A percentile compares a stretch with the other conserved stretches of the same genome.
Evolutionary conservation across 2,797 vertebrate genomes (phyloP).

Genomic region (Amazona ochrocephala): DNA sequence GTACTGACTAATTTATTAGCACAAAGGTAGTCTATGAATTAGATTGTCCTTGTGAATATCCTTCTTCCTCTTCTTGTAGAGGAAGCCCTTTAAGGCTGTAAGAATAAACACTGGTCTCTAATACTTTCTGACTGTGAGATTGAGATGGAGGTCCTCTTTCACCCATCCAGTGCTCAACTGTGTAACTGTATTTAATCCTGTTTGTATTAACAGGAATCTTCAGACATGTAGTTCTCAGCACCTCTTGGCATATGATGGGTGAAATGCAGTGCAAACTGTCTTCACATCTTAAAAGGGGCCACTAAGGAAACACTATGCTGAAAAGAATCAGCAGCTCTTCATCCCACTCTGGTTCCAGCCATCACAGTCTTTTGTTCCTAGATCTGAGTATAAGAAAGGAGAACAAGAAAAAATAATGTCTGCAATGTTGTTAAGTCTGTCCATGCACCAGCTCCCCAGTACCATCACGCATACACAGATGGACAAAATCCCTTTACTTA

Average conservation of each 20-base stretch:
- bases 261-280: background rate
- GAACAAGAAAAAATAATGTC: background rate
- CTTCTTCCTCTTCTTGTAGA: background rate
- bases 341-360: background rate
- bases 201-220: background rate
- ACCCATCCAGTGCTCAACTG: background rate
- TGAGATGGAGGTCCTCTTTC: background rate
- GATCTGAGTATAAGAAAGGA: background rate
- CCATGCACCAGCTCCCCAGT: background rate
- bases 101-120: background rate
- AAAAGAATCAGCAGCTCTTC: background rate
- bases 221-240: background rate
- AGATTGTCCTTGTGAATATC: background rate
- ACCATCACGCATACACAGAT: background rate
- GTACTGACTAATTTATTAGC: background rate
- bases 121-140: background rate
- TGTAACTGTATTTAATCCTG: background rate
- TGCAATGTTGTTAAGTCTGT: background rate
- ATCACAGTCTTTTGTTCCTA: fast-evolving
- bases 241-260: background rate
- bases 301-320: background rate
- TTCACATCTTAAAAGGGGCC: background rate
- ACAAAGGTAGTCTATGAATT: background rate
- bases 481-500: background rate
- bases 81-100: background rate